Conservation (phyloP, 2,888 invertebrate species). For the Malacosoma neustria region DNA sequence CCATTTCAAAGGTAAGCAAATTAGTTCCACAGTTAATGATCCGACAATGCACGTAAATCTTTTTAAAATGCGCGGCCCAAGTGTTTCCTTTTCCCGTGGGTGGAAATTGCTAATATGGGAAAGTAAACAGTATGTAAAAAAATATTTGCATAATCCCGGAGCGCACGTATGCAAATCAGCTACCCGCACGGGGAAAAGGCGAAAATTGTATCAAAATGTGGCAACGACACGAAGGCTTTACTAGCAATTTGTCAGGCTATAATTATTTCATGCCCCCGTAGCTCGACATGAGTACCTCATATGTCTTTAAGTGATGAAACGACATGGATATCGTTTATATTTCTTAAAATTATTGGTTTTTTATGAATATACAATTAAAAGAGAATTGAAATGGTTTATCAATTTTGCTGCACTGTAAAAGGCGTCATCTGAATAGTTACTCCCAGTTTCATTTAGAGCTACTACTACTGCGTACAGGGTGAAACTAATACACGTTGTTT, state of each 20-base stretch:
- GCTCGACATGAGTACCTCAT: conserved; percentile 36
- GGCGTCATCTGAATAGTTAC: no score
- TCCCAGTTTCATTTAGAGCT: no score
- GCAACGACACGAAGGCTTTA: conserved; percentile 60
- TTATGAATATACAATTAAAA: no score
- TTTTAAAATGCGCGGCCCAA: conserved; percentile 65
- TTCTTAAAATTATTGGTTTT: no score
- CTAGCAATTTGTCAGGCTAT: conserved; percentile 70
- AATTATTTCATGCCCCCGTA: conserved; percentile 59
- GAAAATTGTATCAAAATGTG: conserved; percentile 74
- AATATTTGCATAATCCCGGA: conserved; percentile 70
- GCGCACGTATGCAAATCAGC: conserved; percentile 64
- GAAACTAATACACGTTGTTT: no score
- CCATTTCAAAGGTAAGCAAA: conserved; percentile 75
- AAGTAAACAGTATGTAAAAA: conserved; percentile 63
- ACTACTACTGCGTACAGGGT: no score
- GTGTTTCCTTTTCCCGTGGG: conserved; percentile 60
- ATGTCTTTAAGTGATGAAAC: conserved; percentile 2
- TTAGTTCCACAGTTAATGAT: conserved; percentile 74
- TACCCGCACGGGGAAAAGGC: conserved; percentile 57
- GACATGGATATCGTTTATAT: no score
- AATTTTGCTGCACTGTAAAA: no score
- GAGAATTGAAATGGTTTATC: no score
- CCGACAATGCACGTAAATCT: conserved; percentile 74
- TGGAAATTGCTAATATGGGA: conserved; percentile 18